Conservation (phyloP, 2,113 vertebrate species). For the Clarias macrocephalus region DNA sequence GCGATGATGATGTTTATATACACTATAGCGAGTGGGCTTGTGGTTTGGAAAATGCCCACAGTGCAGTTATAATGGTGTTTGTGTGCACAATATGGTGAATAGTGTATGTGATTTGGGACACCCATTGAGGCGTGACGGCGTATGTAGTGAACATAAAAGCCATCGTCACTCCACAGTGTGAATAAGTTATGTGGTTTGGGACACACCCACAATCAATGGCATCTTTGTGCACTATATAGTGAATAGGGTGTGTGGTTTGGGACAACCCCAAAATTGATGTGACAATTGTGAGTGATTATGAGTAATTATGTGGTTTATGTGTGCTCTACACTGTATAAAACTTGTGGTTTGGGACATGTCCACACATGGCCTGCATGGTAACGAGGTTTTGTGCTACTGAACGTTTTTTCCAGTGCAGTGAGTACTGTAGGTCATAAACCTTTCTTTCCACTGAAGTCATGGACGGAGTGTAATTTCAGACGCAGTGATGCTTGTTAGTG, state of each 20-base stretch:
- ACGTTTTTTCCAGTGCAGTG: not conserved
- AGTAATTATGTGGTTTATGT: not conserved
- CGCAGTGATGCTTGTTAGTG: not conserved
- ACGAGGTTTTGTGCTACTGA: not conserved
- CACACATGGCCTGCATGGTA: not conserved
- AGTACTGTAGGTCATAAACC: not conserved
- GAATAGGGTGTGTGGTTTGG: not conserved
- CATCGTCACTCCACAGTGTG: too few relatives aligned
- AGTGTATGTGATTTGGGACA: not conserved
- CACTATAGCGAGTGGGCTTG: not conserved
- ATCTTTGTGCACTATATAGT: not conserved
- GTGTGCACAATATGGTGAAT: not conserved
- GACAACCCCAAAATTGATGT: too few relatives aligned
- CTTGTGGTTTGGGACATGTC: not conserved
- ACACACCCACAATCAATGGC: not conserved
- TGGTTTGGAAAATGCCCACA: not conserved
- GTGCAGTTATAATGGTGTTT: not conserved
- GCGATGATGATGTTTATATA: not conserved
- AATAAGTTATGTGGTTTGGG: not conserved
- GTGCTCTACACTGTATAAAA: not conserved
- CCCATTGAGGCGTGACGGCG: not conserved
- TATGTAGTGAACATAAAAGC: too few relatives aligned
- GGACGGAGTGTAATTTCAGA: not conserved
- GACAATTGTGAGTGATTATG: too few relatives aligned
- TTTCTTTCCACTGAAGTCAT: constrained; percentile 4